phyloP scores from a whole-genome alignment of 2,888 invertebrate species.

The Drosophila diplacantha region DNA sequence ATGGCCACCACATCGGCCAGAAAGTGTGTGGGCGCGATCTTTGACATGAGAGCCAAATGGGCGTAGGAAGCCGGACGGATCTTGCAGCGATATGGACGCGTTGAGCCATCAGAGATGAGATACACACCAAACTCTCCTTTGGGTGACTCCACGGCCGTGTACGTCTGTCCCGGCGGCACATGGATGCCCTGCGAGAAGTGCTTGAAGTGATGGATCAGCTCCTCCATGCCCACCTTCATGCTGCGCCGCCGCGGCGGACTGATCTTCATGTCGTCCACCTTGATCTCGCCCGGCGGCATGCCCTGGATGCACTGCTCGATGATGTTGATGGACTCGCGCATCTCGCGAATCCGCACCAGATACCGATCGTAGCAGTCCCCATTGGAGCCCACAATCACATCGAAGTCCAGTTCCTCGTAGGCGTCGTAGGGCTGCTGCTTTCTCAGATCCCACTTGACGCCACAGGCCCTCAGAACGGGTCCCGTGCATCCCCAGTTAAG shows the following conservation, averaged over 20 bases:
- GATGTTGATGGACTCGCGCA: conserved; percentile 88
- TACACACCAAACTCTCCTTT: conserved; percentile 93
- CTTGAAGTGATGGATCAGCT: conserved; percentile 93
- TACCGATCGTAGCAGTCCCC: conserved; percentile 93
- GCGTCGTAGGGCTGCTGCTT: conserved; percentile 90
- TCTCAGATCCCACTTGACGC: conserved; percentile 92
- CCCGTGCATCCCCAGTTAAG: conserved; percentile 85
- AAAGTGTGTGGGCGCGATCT: conserved; percentile 82
- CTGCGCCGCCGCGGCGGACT: conserved; percentile 84
- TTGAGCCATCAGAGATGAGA: conserved; percentile 89
- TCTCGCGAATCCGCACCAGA: conserved; percentile 83
- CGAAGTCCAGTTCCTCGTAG: conserved; percentile 89
- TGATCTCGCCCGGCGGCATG: conserved; percentile 89
- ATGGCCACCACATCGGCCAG: conserved; percentile 91
- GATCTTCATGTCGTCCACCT: conserved; percentile 89
- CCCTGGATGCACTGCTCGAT: conserved; percentile 89
- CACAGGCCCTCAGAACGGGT: conserved; percentile 88
- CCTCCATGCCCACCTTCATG: conserved; percentile 94
- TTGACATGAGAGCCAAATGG: conserved; percentile 82
- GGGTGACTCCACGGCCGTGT: conserved; percentile 88
- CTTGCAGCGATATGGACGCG: conserved; percentile 84
- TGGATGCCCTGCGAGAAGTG: conserved; percentile 88
- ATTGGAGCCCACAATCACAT: conserved; percentile 87
- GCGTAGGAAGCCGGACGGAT: conserved; percentile 81
- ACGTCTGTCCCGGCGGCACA: conserved; percentile 90